Percentiles rank a stretch among this genome's conserved stretches.
phyloP scores from a whole-genome alignment of 2,797 vertebrate genomes.

The Cyprinodon diabolis region DNA sequence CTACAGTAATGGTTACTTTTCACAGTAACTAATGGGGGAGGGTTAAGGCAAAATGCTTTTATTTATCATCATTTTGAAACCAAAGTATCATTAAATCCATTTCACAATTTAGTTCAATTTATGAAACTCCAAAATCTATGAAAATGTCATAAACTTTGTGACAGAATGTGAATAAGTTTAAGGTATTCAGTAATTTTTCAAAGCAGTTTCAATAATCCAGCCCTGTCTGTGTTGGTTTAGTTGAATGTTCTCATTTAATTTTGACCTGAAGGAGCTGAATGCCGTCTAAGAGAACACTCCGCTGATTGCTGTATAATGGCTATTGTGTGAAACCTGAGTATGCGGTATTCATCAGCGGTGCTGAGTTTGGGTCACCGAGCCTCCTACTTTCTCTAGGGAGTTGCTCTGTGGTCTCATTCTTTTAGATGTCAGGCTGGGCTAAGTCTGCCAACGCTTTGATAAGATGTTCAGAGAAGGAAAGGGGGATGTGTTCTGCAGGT shows the following conservation, averaged over 20 bases:
- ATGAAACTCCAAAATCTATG: neutral
- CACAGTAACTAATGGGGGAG: neutral
- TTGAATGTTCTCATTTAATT: constrained; percentile 3
- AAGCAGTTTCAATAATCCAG: neutral
- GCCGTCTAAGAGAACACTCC: constrained; percentile 19
- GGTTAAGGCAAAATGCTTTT: neutral
- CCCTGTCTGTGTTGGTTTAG: neutral
- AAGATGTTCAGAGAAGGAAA: constrained; percentile 61
- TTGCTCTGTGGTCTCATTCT: constrained; percentile 44
- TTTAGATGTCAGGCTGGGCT: constrained; percentile 57
- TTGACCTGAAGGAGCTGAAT: constrained; percentile 12
- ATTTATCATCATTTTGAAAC: neutral
- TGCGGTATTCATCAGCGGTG: constrained; percentile 44
- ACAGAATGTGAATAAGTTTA: neutral
- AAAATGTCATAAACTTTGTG: neutral
- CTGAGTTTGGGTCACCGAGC: constrained; percentile 57
- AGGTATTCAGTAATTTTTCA: neutral
- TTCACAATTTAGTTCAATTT: neutral
- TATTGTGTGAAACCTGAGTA: constrained; percentile 43
- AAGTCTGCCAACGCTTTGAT: constrained; percentile 68
- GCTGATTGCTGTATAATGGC: constrained; percentile 29
- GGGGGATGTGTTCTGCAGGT: constrained; percentile 57
- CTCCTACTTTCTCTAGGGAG: constrained; percentile 56
- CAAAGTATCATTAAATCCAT: neutral
- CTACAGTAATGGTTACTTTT: neutral